Percentiles rank a stretch among this genome's conserved stretches.
These are phyloP conservation scores for Porites rus DNA, from an alignment of 92 coral and sea anemone genomes.

Conservation along the genomic window DNA sequence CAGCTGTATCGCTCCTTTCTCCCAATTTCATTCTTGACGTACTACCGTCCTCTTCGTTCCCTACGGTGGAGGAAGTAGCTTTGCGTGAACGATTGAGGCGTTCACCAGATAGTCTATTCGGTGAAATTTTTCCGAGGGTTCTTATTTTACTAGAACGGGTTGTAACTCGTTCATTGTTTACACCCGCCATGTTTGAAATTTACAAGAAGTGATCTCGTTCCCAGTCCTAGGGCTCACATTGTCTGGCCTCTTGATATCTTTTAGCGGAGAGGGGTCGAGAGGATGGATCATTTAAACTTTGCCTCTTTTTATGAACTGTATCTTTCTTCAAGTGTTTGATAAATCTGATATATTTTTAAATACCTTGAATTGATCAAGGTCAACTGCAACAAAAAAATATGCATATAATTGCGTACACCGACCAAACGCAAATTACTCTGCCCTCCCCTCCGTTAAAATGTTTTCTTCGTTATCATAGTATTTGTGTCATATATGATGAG, in stretches of 20 bases:
- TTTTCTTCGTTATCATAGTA: not conserved
- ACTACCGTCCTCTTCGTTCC: not conserved
- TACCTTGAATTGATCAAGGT: too few relatives aligned
- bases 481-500: too few relatives aligned
- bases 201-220: too few relatives aligned
- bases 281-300: not conserved
- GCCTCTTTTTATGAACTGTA: too few relatives aligned
- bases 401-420: not conserved
- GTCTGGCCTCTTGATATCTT: too few relatives aligned
- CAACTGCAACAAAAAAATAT: not conserved
- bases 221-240: too few relatives aligned
- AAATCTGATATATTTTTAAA: too few relatives aligned
- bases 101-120: not conserved
- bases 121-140: not conserved
- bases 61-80: not conserved
- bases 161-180: not conserved
- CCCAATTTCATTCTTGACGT: not conserved
- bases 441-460: not conserved
- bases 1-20: not conserved
- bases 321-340: too few relatives aligned
- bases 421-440: too few relatives aligned
- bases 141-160: constrained; percentile 12
- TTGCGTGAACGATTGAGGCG: not conserved
- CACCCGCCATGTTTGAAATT: constrained; percentile 13
- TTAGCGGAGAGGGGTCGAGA: not conserved